Conservation (phyloP, 2,888 invertebrate species). For the Steromphala cineraria region DNA sequence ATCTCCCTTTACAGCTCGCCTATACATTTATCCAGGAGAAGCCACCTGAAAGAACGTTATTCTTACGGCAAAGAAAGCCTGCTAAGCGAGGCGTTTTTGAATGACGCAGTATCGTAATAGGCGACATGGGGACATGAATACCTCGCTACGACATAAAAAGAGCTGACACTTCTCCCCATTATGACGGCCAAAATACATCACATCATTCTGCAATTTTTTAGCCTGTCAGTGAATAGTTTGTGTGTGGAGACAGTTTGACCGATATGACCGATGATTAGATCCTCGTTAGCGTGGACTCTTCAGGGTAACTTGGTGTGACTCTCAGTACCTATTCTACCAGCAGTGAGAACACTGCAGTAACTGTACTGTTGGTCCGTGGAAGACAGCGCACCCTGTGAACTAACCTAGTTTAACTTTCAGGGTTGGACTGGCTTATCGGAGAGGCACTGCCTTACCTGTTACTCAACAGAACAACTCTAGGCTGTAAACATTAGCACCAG, state of each 20-base stretch:
- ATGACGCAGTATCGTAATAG: background rate
- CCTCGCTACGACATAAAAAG: background rate
- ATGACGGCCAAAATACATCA: constrained; percentile 7
- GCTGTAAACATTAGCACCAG: too few relatives aligned
- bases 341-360: too few relatives aligned
- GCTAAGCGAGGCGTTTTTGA: background rate
- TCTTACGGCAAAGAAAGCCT: background rate
- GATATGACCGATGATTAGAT: background rate
- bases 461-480: too few relatives aligned
- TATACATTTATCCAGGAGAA: background rate
- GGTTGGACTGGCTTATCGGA: too few relatives aligned
- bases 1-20: background rate
- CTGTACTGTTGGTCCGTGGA: too few relatives aligned
- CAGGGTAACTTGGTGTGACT: background rate
- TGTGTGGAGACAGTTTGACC: background rate
- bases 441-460: too few relatives aligned
- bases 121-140: constrained; percentile 2
- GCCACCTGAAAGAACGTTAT: background rate
- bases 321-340: background rate
- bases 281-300: background rate
- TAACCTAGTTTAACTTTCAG: too few relatives aligned
- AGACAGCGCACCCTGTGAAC: too few relatives aligned
- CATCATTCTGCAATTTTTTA: background rate
- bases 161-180: background rate
- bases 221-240: background rate